phyloP scores from a whole-genome alignment of 2,113 vertebrate genomes.

The Corydoras sp. region DNA sequence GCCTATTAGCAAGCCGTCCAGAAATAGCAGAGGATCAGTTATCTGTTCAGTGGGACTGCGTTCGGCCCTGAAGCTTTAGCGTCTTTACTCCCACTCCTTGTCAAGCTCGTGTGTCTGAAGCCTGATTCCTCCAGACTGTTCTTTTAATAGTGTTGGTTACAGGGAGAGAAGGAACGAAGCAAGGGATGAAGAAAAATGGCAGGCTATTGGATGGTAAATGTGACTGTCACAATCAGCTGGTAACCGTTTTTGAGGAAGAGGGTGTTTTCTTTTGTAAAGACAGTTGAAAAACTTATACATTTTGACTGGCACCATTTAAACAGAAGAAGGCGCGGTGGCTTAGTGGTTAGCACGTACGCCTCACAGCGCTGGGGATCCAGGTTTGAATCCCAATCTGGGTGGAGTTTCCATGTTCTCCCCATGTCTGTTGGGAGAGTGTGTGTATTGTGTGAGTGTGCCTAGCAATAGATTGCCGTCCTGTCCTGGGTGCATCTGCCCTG shows the following conservation, averaged over 20 bases:
- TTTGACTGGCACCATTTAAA: no score
- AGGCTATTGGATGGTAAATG: background rate
- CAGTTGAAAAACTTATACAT: no score
- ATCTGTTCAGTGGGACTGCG: conserved; percentile 19
- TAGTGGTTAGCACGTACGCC: no score
- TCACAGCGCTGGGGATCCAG: no score
- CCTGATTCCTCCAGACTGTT: conserved; percentile 23
- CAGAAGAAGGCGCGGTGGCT: no score
- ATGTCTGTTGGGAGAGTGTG: no score
- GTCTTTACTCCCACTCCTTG: conserved; percentile 22
- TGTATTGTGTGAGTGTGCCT: no score
- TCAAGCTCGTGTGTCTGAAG: conserved; percentile 32
- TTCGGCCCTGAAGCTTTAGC: conserved; percentile 9
- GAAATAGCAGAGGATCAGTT: conserved; percentile 28
- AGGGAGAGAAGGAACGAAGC: background rate
- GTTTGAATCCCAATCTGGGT: no score
- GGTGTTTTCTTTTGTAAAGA: background rate
- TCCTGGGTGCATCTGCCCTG: no score
- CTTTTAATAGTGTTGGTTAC: conserved; percentile 36
- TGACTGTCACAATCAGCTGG: background rate
- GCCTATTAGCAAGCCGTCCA: conserved; percentile 14
- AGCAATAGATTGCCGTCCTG: no score
- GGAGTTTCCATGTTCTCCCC: no score
- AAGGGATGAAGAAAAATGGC: conserved; percentile 3
- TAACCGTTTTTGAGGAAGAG: background rate